These are phyloP conservation scores for Oceanodroma tethys DNA, from an alignment of 2,113 vertebrate species.

Conservation along the genomic window DNA sequence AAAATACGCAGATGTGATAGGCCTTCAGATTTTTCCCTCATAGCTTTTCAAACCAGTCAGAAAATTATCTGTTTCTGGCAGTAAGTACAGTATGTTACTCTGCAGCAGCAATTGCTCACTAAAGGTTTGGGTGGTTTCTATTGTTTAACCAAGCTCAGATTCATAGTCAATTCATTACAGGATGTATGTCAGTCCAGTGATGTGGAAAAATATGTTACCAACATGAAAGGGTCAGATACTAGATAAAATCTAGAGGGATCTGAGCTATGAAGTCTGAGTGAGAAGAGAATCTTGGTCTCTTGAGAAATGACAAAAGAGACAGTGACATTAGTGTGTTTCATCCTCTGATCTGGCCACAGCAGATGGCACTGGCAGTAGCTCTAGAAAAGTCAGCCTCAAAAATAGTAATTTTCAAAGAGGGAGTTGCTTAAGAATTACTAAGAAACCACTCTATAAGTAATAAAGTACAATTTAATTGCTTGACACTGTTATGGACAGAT, in stretches of 20 bases:
- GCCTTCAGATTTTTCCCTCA: conserved; percentile 29
- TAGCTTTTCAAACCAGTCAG: conserved; percentile 47
- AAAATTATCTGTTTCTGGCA: conserved; percentile 40
- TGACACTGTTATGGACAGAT: neutral
- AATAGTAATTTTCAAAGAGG: neutral
- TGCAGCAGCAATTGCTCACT: conserved; percentile 20
- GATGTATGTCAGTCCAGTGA: conserved; percentile 1
- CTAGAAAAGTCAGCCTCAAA: neutral
- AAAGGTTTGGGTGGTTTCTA: neutral
- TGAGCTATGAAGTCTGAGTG: neutral
- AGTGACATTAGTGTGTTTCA: neutral
- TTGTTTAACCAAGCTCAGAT: conserved; percentile 8
- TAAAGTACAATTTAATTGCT: neutral
- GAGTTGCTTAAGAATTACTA: neutral
- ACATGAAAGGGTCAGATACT: neutral
- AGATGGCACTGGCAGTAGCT: neutral
- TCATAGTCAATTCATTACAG: conserved; percentile 8
- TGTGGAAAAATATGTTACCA: neutral
- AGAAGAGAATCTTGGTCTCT: neutral
- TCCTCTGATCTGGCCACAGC: neutral
- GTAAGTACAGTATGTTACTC: neutral
- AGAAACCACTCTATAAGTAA: neutral
- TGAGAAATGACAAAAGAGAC: neutral
- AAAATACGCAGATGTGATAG: conserved; percentile 18
- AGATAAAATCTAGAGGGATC: neutral